Base-by-base conservation (phyloP, 2,113 vertebrate species). In the Neoarius graeffei region DNA sequence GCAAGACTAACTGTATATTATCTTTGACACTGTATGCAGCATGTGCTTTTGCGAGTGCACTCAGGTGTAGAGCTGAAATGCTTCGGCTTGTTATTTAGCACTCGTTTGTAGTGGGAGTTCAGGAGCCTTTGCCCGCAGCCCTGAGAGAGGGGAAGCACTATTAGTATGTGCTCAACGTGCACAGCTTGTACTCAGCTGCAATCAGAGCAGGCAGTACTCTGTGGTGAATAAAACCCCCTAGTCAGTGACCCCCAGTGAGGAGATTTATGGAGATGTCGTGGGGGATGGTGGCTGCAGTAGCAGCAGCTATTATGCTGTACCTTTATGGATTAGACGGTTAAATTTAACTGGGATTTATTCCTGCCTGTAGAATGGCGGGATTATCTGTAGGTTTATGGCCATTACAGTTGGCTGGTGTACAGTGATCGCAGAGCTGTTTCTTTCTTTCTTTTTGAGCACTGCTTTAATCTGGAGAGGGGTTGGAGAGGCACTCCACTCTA, bases 311-410 rank as follows among this genome's bases (percentile, higher is more conserved):
- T n/a, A 27, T 30, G 67, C 76, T 87, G 89, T 86, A 92, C 85
- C 89, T 84, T 92, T 73, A 79, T 73, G 93, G 95, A 96, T 96
- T 95, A 96, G 89, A 69, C 69, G 94, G 93, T 94, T 95, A 94
- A 95, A 95, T 94, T 95, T 95, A 95, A 94, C 94, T 79, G 67
- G 91, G 89, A 92, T 95, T 94, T 94, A 94, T 94, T 92, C 93
- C 93, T 91, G 92, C 94, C 91, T 95, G 93, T 94, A 95, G 92
- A 95, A 94, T 89, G 90, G 73, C 71, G 59, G 90, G 95, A 95
- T 96, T 94, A 96, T 95, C 93, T 87, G 20, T 60, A 60, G 90
- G 88, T 90, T 93, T 90, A 90, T 81, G 85, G 89, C 92, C 91
- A 92, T 91, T 93, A 93, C 83, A 64, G 89, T 90, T 89, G 66